Percentiles rank a stretch among this genome's conserved stretches.
phyloP scores from a whole-genome alignment of 2,888 invertebrate species.

The Cantharis nigra region DNA sequence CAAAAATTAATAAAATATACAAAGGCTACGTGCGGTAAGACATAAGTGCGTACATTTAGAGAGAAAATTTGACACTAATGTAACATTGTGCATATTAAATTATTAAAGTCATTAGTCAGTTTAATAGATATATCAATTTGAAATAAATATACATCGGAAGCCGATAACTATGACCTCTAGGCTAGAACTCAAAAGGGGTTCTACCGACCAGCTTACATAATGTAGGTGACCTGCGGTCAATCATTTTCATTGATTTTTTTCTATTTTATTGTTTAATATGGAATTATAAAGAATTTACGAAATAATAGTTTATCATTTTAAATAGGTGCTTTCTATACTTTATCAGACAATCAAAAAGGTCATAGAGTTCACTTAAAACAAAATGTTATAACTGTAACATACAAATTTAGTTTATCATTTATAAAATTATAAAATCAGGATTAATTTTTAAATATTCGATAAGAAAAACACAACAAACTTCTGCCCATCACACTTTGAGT shows the following conservation, averaged over 20 bases:
- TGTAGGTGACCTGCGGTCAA: background rate
- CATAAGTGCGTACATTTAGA: conserved; percentile 9
- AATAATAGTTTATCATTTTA: background rate
- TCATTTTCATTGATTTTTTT: background rate
- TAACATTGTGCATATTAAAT: background rate
- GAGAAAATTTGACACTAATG: background rate
- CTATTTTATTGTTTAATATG: background rate
- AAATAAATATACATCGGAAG: background rate
- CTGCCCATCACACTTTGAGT: background rate
- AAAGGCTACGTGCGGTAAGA: conserved; percentile 18
- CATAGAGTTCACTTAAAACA: background rate
- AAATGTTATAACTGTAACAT: background rate
- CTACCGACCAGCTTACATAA: background rate
- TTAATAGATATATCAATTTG: background rate
- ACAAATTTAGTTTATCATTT: background rate
- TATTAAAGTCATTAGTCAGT: background rate
- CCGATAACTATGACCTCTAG: background rate
- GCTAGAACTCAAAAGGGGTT: background rate
- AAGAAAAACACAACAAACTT: background rate
- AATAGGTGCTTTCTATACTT: background rate
- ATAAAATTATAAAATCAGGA: background rate
- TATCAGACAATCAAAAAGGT: background rate
- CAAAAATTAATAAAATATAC: conserved; percentile 10
- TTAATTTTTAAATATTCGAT: background rate
- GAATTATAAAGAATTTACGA: background rate